Evolutionary conservation across 2,113 vertebrate genomes (phyloP), one percentile per base, ranked within the genome.

Genomic region (Vulpes ferrilata): DNA sequence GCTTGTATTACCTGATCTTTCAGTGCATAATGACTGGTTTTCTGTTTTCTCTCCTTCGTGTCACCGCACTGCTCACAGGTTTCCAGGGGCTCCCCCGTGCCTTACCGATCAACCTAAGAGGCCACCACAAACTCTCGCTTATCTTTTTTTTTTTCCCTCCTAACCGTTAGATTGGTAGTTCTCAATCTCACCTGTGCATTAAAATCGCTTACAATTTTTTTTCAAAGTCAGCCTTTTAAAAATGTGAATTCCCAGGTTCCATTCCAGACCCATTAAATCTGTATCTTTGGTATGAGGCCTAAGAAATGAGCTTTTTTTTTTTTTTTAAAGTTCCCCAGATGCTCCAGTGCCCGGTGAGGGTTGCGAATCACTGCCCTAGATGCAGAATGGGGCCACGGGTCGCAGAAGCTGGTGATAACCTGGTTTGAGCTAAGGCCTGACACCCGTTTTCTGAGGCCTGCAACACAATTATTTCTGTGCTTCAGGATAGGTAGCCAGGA

Each of bases 221-320:
- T 71, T 78, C 76, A 53, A 93, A 88, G n/a, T 79, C 48, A 51
- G 11, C 22, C 51, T 57, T 94, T 92, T 57, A 87, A 78, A 96
- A 71, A 81, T 69, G 35, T 17, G 55, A 74, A 92, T 89, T 89
- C 25, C 65, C n/a, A 65, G 83, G 25, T 65, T 82, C 25, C 32
- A 27, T 62, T 65, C 62, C 30, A 89, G 71, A 76, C 64, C 55
- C 89, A 0, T 86, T 92, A 76, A 35, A 69, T 69, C 65, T 51
- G 30, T 59, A 65, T 78, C 15, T 67, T 91, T 94, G 88, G 35
- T 43, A 19, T 53, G 25, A 81, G 3, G 67, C 93, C 80, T 67
- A 65, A 59, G 83, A 81, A 78, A 55, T 65, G 55, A 35, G 8
- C 19, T 1, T 53, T 73, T 95, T 95, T 48, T 20, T 1, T 53